Evolutionary conservation across 2,113 vertebrate species (phyloP).

Genomic region (Osmerus mordax): DNA sequence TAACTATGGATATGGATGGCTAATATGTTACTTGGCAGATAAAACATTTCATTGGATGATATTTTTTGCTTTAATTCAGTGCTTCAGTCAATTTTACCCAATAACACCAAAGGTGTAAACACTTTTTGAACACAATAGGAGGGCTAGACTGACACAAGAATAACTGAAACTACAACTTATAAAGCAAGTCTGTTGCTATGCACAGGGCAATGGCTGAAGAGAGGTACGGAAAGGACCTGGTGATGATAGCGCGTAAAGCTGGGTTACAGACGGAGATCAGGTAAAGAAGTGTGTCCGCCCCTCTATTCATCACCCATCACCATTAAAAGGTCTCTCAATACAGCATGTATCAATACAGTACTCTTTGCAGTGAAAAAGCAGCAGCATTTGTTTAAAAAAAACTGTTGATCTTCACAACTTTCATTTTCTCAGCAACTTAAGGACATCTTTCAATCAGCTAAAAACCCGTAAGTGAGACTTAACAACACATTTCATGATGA

Average conservation of each 20-base stretch:
- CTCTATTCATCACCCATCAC: background rate
- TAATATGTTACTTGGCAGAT: too few species aligned
- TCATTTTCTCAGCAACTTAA: constrained; percentile 80
- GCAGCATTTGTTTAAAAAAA: background rate
- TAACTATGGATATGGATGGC: too few species aligned
- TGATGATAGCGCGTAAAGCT: constrained; percentile 85
- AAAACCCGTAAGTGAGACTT: constrained; percentile 82
- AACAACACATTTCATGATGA: background rate
- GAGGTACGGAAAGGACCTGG: constrained; percentile 88
- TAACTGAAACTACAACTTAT: too few species aligned
- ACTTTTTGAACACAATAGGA: too few species aligned
- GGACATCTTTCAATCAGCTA: constrained; percentile 82
- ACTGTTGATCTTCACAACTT: background rate
- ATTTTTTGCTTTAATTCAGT: too few species aligned
- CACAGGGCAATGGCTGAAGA: constrained; percentile 89
- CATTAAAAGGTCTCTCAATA: too few species aligned
- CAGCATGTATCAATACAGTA: too few species aligned
- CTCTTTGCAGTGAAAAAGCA: too few species aligned
- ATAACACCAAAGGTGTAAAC: too few species aligned
- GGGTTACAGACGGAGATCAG: constrained; percentile 87
- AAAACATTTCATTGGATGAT: too few species aligned
- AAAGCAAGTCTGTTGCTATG: background rate
- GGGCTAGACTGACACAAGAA: background rate
- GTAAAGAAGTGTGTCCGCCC: constrained; percentile 59
- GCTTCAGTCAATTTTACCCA: too few species aligned